Percentiles rank a stretch among this genome's conserved stretches.
These are phyloP conservation scores for Heliconius congener DNA, from an alignment of 1,140 invertebrate genomes.

Conservation along the genomic window DNA sequence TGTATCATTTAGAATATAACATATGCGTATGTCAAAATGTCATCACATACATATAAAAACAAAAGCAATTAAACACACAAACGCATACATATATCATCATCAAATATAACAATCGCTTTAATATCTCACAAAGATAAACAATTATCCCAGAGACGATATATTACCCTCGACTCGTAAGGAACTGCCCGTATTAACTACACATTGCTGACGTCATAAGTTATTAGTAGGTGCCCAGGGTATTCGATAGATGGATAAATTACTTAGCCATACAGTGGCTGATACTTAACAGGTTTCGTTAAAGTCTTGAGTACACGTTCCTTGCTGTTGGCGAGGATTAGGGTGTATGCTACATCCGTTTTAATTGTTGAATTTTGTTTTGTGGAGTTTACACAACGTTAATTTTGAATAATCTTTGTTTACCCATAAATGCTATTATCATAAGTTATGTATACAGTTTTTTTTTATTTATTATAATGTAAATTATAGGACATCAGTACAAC, in stretches of 20 bases:
- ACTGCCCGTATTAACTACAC: slow-evolving; percentile 58
- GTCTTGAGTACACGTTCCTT: slow-evolving; percentile 23
- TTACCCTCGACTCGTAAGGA: slow-evolving; percentile 51
- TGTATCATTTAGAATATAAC: too few species aligned
- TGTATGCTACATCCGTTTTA: too few species aligned
- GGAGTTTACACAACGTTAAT: too few species aligned
- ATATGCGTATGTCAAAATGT: too few species aligned
- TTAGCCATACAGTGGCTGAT: slow-evolving; percentile 25
- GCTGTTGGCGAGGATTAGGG: slow-evolving; percentile 20
- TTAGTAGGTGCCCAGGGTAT: slow-evolving; percentile 50
- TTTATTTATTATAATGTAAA: neutral
- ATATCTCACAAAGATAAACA: slow-evolving; percentile 55
- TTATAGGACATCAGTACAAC: neutral
- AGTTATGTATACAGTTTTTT: neutral
- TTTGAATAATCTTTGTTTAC: too few species aligned
- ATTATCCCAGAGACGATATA: slow-evolving; percentile 57
- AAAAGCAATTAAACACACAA: neutral
- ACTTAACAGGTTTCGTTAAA: slow-evolving; percentile 29
- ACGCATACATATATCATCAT: slow-evolving; percentile 16
- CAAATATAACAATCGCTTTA: slow-evolving; percentile 45
- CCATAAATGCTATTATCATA: too few species aligned
- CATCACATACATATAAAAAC: too few species aligned
- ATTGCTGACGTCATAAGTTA: slow-evolving; percentile 64
- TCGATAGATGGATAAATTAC: slow-evolving; percentile 58
- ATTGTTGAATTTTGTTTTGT: too few species aligned